A percentile compares a stretch with the other conserved stretches of the same genome.
These are phyloP conservation scores for Thomomys bottae DNA, from an alignment of 2,113 vertebrate genomes.

Conservation along the genomic window DNA sequence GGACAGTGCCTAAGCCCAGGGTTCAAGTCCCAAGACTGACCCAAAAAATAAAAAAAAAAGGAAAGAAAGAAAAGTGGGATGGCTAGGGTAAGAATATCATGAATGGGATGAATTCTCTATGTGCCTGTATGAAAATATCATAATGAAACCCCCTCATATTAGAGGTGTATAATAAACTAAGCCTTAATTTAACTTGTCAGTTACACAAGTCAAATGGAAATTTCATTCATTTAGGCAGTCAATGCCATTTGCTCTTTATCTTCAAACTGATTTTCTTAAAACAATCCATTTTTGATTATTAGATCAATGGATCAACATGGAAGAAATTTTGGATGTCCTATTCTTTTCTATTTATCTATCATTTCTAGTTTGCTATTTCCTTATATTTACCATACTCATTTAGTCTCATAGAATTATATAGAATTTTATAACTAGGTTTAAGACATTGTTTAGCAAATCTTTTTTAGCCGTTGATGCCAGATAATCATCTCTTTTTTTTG, in stretches of 20 bases:
- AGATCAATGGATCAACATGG: not conserved
- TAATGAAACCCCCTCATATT: no score
- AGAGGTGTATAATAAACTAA: not conserved
- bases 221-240: not conserved
- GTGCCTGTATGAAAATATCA: no score
- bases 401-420: not conserved
- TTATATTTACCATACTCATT: not conserved
- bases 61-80: no score
- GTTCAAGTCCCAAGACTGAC: no score
- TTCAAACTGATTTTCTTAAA: conserved; percentile 15
- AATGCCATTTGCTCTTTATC: not conserved
- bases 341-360: not conserved
- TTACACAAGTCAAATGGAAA: not conserved
- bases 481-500: not conserved
- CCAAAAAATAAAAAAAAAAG: no score
- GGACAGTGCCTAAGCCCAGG: no score
- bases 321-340: not conserved
- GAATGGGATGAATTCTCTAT: no score
- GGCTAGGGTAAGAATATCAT: no score
- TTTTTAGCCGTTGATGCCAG: not conserved
- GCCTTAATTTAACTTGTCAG: not conserved
- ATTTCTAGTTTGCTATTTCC: not conserved
- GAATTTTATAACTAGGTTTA: conserved; percentile 24
- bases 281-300: not conserved
- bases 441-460: not conserved